Percentiles rank a stretch among this genome's conserved stretches.
Evolutionary conservation across 64 coral and sea anemone genomes (phyloP).

Genomic region (Stylophora pistillata): DNA sequence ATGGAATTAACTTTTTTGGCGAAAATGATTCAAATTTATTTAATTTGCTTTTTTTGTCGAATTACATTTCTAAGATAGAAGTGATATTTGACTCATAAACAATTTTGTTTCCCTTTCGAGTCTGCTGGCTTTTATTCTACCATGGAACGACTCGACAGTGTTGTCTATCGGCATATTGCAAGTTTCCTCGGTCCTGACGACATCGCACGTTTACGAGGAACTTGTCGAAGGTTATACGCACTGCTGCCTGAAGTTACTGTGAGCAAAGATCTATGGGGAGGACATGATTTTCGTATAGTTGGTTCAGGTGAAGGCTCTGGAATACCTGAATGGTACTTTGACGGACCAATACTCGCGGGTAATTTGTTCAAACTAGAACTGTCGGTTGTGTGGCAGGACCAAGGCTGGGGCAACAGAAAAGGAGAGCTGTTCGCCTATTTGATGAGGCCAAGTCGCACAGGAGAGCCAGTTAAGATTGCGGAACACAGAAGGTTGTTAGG

Average conservation of each 20-base stretch:
- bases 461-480: not conserved
- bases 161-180: conserved; percentile 30
- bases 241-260: conserved; percentile 16
- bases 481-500: conserved; percentile 51
- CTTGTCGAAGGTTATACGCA: conserved; percentile 15
- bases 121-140: too few relatives aligned
- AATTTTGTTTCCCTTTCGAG: too few relatives aligned
- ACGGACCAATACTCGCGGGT: conserved; percentile 20
- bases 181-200: conserved; percentile 56
- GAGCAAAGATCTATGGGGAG: not conserved
- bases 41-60: too few relatives aligned
- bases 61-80: too few relatives aligned
- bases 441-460: conserved; percentile 11
- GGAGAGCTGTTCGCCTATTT: conserved; percentile 51
- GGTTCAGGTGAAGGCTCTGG: conserved; percentile 21
- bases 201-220: conserved; percentile 25
- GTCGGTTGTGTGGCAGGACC: conserved; percentile 57
- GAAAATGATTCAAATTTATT: too few relatives aligned
- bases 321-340: conserved; percentile 60
- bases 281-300: conserved; percentile 30
- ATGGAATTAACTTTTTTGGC: too few relatives aligned
- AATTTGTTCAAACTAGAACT: conserved; percentile 11
- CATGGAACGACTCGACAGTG: conserved; percentile 50
- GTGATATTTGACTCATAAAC: not conserved
- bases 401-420: conserved; percentile 67